A percentile compares a stretch with the other conserved stretches of the same genome.
These are phyloP conservation scores for Andrena cerasifolii DNA, from an alignment of 1,140 invertebrate species.

Conservation along the genomic window DNA sequence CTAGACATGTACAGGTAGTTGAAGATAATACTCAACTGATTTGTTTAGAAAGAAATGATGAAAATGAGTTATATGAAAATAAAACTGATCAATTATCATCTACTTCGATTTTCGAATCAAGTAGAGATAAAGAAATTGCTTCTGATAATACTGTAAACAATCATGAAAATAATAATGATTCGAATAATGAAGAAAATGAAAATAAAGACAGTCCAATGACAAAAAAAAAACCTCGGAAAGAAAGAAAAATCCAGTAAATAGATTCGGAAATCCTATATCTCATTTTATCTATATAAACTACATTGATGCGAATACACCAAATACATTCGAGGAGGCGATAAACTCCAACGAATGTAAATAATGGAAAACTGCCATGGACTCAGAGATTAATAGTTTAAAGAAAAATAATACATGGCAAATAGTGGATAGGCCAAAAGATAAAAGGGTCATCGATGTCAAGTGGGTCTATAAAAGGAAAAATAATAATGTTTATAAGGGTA, in stretches of 20 bases:
- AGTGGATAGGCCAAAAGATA: conserved; percentile 8
- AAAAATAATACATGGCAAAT: conserved; percentile 14
- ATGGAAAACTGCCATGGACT: conserved; percentile 13
- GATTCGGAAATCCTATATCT: conserved; percentile 5
- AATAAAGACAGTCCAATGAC: conserved; percentile 15
- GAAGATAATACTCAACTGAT: conserved; percentile 53
- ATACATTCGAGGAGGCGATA: conserved; percentile 30
- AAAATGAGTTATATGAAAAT: conserved; percentile 19
- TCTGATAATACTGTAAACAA: too few relatives aligned
- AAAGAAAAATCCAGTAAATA: background rate
- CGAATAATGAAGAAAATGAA: conserved; percentile 13
- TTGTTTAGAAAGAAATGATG: background rate
- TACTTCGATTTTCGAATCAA: too few relatives aligned
- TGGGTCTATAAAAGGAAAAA: conserved; percentile 30
- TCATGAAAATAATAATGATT: conserved; percentile 5
- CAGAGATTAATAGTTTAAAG: conserved; percentile 12
- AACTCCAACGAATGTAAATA: conserved; percentile 1
- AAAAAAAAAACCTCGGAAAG: background rate
- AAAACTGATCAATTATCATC: conserved; percentile 31
- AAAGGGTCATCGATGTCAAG: conserved; percentile 19
- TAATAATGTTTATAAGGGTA: background rate
- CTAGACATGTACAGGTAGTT: conserved; percentile 56
- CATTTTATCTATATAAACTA: conserved; percentile 30
- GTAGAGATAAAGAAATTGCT: too few relatives aligned
- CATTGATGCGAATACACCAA: conserved; percentile 6